Evolutionary conservation across 1,140 invertebrate species (phyloP), one percentile per base, ranked within the genome.

Genomic region (Drosophila auraria): DNA sequence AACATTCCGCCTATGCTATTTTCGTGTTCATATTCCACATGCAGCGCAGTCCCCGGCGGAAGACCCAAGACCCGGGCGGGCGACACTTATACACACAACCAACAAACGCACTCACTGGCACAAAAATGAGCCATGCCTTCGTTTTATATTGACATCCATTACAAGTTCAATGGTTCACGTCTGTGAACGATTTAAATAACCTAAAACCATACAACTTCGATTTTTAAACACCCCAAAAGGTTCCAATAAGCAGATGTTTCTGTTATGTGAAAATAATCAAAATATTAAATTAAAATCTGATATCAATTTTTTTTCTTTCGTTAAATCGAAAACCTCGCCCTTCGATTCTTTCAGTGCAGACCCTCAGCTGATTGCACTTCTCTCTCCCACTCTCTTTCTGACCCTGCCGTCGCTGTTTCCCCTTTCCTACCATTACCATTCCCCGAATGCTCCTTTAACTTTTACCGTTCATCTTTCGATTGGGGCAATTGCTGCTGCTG

Each of bases 1-100:
- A 84, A 45, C 58, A 66, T 74, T 78, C 56, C 44, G 82, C 62
- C 80, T 81, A 78, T 70, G 84, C 84, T 87, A 87, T 87, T 87
- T 87, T 90, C 61, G 74, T 79, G 84, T 83, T 81, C 84, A 73
- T 87, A 71, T 86, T 86, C 80, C 78, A 78, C 78, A 82, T 86
- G 75, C 82, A 86, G 57, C 77, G 65, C 82, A 84, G 73, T 71
- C 59, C 62, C 53, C 51, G 58, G 62, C 49, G 69, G 54, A 56
- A 83, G 47, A 58, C 59, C 44, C 54, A 53, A 83, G 54, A 58
- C 60, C 59, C 73, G 56, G 62, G 45, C 59, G 42, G 54, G 42
- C 59, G 38, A 73, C 45, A 78, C 45, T 56, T 25, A 64, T 27
- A 65, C 11, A 78, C 20, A 64, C 25, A 56, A 9, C 17, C 53